Evolutionary conservation across 2,888 invertebrate genomes (phyloP).

Genomic region (Tubulanus polymorphus): DNA sequence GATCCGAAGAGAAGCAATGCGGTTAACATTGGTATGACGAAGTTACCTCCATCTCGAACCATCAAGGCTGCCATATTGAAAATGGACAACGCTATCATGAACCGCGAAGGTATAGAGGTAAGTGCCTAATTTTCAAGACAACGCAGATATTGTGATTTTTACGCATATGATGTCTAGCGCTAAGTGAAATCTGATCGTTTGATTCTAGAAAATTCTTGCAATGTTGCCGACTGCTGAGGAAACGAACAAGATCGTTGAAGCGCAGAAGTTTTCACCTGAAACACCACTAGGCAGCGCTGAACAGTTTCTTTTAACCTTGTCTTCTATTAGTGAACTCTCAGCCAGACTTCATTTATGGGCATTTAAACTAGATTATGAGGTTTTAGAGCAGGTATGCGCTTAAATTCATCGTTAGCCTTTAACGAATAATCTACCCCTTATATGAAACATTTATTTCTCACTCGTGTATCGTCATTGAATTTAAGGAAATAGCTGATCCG

Average conservation of each 20-base stretch:
- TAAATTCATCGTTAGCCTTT: background rate
- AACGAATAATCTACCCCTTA: background rate
- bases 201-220: slow-evolving; percentile 83
- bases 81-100: slow-evolving; percentile 98
- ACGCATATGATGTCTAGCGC: background rate
- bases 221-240: slow-evolving; percentile 98
- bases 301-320: slow-evolving; percentile 93
- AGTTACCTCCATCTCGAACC: slow-evolving; percentile 92
- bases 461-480: too few species aligned
- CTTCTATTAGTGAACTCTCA: slow-evolving; percentile 90
- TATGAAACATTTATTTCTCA: background rate
- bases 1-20: slow-evolving; percentile 97
- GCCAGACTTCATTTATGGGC: slow-evolving; percentile 94
- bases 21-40: slow-evolving; percentile 99
- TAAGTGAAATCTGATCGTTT: too few species aligned
- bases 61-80: slow-evolving; percentile 96
- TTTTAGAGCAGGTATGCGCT: slow-evolving; percentile 74
- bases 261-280: slow-evolving; percentile 86
- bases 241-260: slow-evolving; percentile 91
- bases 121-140: slow-evolving; percentile 11
- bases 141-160: background rate
- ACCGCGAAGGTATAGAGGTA: slow-evolving; percentile 92
- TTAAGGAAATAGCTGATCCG: slow-evolving; percentile 94
- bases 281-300: slow-evolving; percentile 89
- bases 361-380: slow-evolving; percentile 97